Conservation (phyloP, 64 coral and sea anemone genomes). For the Stichodactyla mertensii region DNA sequence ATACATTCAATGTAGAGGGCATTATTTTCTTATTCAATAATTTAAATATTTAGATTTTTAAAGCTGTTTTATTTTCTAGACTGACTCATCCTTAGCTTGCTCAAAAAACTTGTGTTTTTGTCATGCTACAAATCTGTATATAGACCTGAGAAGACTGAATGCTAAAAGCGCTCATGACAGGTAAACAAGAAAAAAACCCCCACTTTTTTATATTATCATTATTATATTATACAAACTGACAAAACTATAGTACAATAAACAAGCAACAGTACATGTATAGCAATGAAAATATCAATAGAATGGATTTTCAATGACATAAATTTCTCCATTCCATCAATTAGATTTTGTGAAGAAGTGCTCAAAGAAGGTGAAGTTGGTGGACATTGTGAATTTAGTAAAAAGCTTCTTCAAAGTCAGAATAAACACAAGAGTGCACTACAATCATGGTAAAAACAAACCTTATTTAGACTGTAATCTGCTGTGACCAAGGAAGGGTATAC, state of each 20-base stretch:
- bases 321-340: not conserved
- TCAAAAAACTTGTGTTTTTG: slow-evolving; percentile 78
- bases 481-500: no score
- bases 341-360: slow-evolving; percentile 75
- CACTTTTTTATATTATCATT: no score
- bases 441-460: slow-evolving; percentile 54
- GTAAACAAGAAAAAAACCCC: slow-evolving; percentile 14
- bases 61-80: slow-evolving; percentile 29
- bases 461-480: not conserved
- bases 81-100: slow-evolving; percentile 62
- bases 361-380: slow-evolving; percentile 76
- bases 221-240: no score
- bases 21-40: no score
- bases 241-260: no score
- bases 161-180: slow-evolving; percentile 39
- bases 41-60: not conserved
- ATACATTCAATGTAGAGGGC: no score
- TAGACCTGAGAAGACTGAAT: slow-evolving; percentile 65
- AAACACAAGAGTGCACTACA: slow-evolving; percentile 76
- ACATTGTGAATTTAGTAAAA: slow-evolving; percentile 65
- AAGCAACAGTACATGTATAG: no score
- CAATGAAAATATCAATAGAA: not conserved
- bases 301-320: not conserved
- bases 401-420: slow-evolving; percentile 51
- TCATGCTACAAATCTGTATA: slow-evolving; percentile 65